These are phyloP conservation scores for Ranitomeya imitator DNA, from an alignment of 2,113 vertebrate genomes.

Conservation along the genomic window DNA sequence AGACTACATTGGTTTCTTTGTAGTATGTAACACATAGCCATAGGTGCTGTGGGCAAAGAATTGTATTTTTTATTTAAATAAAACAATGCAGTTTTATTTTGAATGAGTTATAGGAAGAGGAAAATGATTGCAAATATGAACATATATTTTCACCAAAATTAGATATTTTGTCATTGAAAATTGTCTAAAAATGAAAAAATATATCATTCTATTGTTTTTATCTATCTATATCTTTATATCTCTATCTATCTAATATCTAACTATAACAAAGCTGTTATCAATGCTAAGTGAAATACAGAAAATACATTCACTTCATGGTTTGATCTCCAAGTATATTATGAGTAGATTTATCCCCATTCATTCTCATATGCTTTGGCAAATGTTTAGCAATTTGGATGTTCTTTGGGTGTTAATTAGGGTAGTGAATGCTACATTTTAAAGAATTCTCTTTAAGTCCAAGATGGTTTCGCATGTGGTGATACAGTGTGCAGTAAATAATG, in stretches of 20 bases:
- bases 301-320: neutral
- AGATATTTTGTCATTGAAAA: no score
- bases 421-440: neutral
- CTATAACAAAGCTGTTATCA: neutral
- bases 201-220: no score
- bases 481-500: slow-evolving; percentile 42
- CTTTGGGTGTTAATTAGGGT: neutral
- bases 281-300: neutral
- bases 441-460: neutral
- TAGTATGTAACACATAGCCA: no score
- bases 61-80: no score
- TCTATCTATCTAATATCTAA: neutral
- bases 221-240: no score
- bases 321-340: neutral
- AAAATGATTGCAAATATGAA: no score
- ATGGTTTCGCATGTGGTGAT: slow-evolving; percentile 18
- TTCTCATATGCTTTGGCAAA: neutral
- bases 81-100: no score
- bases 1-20: no score
- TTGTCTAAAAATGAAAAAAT: no score
- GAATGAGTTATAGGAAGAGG: no score
- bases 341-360: neutral
- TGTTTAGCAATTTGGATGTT: neutral
- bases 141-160: no score
- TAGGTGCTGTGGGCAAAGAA: no score